Conservation (phyloP, 1,140 invertebrate species). For the Halesus radiatus region DNA sequence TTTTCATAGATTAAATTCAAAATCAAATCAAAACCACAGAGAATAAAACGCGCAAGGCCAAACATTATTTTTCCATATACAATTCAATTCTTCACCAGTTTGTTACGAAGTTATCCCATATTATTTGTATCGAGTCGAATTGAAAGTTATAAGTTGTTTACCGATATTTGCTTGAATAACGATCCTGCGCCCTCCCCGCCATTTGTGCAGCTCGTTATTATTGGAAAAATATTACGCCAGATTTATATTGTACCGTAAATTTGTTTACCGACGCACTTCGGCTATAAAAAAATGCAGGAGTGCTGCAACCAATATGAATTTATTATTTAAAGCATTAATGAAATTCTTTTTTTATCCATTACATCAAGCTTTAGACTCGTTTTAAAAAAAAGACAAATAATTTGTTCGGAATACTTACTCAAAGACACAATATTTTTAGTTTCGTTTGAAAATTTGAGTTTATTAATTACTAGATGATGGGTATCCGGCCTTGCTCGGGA, state of each 20-base stretch:
- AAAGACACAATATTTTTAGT: too few species aligned
- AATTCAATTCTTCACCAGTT: slow-evolving; percentile 9
- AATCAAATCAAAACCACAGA: not conserved
- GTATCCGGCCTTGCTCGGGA: too few species aligned
- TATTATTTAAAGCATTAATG: too few species aligned
- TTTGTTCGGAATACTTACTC: too few species aligned
- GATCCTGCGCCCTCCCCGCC: not conserved
- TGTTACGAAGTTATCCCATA: slow-evolving; percentile 8
- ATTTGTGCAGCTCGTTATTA: slow-evolving; percentile 6
- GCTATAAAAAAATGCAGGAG: not conserved
- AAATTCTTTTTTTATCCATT: too few species aligned
- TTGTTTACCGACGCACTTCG: not conserved
- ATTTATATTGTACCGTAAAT: too few species aligned
- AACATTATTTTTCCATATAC: not conserved
- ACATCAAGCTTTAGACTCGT: too few species aligned
- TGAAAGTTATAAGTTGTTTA: slow-evolving; percentile 35
- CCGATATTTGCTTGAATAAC: slow-evolving; percentile 29
- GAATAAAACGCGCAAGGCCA: not conserved
- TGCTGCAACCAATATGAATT: too few species aligned
- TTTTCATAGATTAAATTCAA: not conserved
- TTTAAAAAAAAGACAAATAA: too few species aligned
- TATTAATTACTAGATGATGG: too few species aligned
- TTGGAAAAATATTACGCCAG: slow-evolving; percentile 16
- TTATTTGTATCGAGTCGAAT: slow-evolving; percentile 11
- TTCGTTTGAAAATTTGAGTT: too few species aligned